A percentile compares a stretch with the other conserved stretches of the same genome.
Evolutionary conservation across 2,797 vertebrate genomes (phyloP).

Genomic region (Hydrolagus colliei): DNA sequence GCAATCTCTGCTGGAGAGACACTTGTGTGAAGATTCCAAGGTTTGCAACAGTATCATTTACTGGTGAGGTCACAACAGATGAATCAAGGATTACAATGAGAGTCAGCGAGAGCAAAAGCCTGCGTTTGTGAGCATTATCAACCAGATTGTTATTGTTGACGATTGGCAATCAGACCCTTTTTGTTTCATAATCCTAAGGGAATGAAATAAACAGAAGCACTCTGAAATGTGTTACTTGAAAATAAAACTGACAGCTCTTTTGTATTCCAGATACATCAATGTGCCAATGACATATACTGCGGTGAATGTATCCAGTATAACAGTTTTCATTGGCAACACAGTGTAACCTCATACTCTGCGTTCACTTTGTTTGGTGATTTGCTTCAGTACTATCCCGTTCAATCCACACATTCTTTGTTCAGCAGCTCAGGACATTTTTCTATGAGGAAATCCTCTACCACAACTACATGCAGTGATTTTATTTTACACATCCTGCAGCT

Average conservation of each 20-base stretch:
- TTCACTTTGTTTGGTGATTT: background rate
- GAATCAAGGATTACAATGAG: background rate
- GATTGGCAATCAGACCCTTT: too few relatives aligned
- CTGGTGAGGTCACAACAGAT: too few relatives aligned
- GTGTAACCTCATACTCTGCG: background rate
- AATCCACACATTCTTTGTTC: background rate
- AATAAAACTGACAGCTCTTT: background rate
- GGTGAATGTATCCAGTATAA: background rate
- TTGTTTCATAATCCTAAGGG: background rate
- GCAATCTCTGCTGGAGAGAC: background rate
- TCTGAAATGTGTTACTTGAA: background rate
- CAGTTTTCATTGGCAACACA: background rate
- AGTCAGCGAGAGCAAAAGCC: background rate
- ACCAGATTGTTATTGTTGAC: too few relatives aligned
- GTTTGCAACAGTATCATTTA: too few relatives aligned
- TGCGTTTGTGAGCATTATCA: too few relatives aligned
- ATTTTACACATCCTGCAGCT: slow-evolving; percentile 23
- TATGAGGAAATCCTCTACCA: slow-evolving; percentile 5
- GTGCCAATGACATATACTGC: background rate
- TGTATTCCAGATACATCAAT: background rate
- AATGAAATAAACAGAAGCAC: background rate
- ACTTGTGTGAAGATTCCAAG: background rate
- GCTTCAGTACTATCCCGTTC: background rate
- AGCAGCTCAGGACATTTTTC: background rate
- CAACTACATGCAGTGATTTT: background rate